phyloP scores from a whole-genome alignment of 2,113 vertebrate species.

The Rhinoptilus africanus region DNA sequence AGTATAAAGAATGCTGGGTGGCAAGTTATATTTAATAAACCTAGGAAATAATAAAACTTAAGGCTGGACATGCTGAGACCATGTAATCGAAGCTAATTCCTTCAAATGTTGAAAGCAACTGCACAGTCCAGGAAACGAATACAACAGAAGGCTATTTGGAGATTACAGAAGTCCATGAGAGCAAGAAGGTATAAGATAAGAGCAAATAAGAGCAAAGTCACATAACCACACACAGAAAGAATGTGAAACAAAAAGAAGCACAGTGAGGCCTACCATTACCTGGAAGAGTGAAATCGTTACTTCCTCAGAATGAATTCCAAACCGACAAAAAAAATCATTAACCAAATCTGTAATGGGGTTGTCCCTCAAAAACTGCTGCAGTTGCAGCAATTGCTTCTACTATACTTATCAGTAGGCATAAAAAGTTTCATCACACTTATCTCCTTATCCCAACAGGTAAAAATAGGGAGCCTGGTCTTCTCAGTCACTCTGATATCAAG shows the following conservation, averaged over 20 bases:
- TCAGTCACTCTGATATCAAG: background rate
- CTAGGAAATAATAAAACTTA: background rate
- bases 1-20: background rate
- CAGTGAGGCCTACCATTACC: background rate
- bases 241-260: background rate
- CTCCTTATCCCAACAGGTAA: background rate
- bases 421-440: background rate
- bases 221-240: background rate
- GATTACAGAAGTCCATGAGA: background rate
- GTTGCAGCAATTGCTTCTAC: background rate
- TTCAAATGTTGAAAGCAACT: background rate
- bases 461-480: background rate
- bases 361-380: background rate
- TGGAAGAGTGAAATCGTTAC: background rate
- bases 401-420: background rate
- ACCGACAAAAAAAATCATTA: background rate
- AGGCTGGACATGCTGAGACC: background rate
- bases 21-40: background rate
- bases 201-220: background rate
- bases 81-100: background rate
- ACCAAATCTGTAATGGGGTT: background rate
- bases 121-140: background rate
- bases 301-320: background rate
- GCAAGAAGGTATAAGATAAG: background rate
- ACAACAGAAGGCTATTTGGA: background rate